Base-by-base conservation (phyloP, 2,888 invertebrate species). In the Protodeltote pygarga region DNA sequence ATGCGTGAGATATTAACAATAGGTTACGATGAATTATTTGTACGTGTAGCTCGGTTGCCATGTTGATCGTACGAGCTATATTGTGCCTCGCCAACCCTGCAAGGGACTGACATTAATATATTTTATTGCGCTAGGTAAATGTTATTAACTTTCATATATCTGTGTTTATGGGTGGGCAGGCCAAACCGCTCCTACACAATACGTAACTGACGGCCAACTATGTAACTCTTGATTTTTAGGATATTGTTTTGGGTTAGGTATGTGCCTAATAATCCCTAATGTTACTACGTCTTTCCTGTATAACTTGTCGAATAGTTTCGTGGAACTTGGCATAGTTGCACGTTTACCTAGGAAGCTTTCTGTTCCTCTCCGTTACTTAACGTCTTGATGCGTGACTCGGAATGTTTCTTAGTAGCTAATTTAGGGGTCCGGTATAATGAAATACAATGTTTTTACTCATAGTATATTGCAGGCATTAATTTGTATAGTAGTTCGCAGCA, bases 91-190 rank as follows among this genome's bases (percentile, higher is more conserved):
- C 71, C 55, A 64, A 59, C 67, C 64, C 66, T 63, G 48, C 50
- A 52, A 73, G 73, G 75, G 76, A 66, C 78, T 68, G 68, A 72
- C 77, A 80, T 81, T 80, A 79, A 81, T 83, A 81, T 78, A 77
- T 81, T 81, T 83, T 81, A 83, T 78, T 78, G 73, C 72, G 47
- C 57, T 58, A 74, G 76, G 73, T 75, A 73, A 77, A 77, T 77
- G 77, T 78, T 82, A 82, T 81, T 81, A 81, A 77, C 75, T 77
- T 79, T 80, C 65, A 73, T 81, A 78, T 78, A 75, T 75, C 71
- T 74, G 66, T 74, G 73, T 79, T 79, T 79, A 77, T 69, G 60
- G 53, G 45, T 44, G 53, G 62, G 65, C 54, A 48, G 37, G 48
- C 46, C 49, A 52, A 51, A 54, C 60, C 54, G 46, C 58, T 48